These are phyloP conservation scores for Rhagoletis pomonella DNA, from an alignment of 1,140 invertebrate species.

Conservation along the genomic window DNA sequence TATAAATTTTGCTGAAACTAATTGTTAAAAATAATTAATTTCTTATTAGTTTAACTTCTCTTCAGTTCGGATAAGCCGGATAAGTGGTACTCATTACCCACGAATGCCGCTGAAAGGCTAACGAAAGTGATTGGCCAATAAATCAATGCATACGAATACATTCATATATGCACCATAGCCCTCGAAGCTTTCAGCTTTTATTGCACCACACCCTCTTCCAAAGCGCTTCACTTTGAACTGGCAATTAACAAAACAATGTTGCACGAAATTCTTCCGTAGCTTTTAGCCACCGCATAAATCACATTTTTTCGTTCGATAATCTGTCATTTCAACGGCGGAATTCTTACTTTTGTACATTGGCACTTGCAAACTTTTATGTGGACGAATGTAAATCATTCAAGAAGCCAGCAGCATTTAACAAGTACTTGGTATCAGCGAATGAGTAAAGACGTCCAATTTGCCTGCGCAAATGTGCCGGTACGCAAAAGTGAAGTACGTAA, in stretches of 20 bases:
- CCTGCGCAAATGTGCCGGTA: background rate
- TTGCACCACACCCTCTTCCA: too few species aligned
- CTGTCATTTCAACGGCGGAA: constrained; percentile 30
- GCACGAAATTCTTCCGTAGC: background rate
- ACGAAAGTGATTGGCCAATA: too few species aligned
- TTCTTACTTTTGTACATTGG: background rate
- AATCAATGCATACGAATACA: too few species aligned
- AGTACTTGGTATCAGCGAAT: constrained; percentile 18
- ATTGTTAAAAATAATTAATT: too few species aligned
- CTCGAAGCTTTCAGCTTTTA: too few species aligned
- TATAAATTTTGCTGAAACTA: too few species aligned
- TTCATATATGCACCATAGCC: too few species aligned
- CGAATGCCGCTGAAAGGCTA: too few species aligned
- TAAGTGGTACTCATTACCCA: too few species aligned
- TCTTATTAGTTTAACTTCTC: too few species aligned
- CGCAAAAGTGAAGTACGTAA: constrained; percentile 4
- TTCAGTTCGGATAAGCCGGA: too few species aligned
- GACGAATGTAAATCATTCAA: constrained; percentile 47
- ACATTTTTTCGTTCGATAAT: constrained; percentile 49
- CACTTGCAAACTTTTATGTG: background rate
- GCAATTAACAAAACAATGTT: constrained; percentile 45
- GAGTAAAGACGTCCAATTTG: constrained; percentile 34
- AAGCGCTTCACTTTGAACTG: background rate
- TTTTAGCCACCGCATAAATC: constrained; percentile 45
- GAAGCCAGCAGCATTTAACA: constrained; percentile 8